These are phyloP conservation scores for Anguilla anguilla DNA, from an alignment of 2,797 vertebrate genomes.

Conservation along the genomic window DNA sequence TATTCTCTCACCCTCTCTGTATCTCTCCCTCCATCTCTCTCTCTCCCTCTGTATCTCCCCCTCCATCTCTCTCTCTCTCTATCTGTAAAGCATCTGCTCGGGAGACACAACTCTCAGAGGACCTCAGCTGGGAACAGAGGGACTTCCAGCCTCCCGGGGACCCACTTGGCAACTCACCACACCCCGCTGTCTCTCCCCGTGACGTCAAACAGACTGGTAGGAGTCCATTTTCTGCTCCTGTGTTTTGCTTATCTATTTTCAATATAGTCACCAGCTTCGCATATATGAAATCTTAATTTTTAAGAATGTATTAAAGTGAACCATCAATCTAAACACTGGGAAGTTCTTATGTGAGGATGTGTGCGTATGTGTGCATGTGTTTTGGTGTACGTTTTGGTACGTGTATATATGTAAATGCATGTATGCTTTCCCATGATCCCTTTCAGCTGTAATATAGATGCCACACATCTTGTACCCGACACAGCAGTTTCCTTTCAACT, in stretches of 20 bases:
- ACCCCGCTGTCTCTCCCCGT: not conserved
- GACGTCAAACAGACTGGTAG: constrained; percentile 9
- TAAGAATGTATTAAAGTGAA: too few relatives aligned
- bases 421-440: not conserved
- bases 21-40: not conserved
- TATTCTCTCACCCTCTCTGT: not conserved
- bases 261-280: not conserved
- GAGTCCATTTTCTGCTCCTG: not conserved
- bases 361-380: not conserved
- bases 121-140: constrained; percentile 42
- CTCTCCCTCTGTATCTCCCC: not conserved
- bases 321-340: too few relatives aligned
- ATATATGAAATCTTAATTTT: not conserved
- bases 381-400: not conserved
- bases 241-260: not conserved
- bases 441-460: not conserved
- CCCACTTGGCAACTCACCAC: constrained; percentile 16
- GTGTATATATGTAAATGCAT: not conserved
- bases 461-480: not conserved
- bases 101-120: not conserved
- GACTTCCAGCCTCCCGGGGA: constrained; percentile 41
- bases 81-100: constrained; percentile 27
- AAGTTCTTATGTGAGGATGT: not conserved
- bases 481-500: not conserved
- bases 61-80: not conserved